These are phyloP conservation scores for Entomobrya multifasciata DNA, from an alignment of 2,888 invertebrate genomes.

Conservation along the genomic window DNA sequence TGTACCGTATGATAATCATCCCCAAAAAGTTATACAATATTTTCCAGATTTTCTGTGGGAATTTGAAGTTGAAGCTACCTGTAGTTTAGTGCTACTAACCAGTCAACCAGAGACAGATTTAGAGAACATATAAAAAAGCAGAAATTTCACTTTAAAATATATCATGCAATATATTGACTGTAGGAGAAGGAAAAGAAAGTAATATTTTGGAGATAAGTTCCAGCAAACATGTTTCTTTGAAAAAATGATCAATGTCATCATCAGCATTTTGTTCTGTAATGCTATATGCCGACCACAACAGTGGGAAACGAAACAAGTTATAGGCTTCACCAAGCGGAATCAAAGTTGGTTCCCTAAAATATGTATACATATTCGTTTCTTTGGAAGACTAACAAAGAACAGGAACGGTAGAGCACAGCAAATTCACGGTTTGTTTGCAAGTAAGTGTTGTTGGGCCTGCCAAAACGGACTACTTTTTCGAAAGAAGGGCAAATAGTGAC, in stretches of 20 bases:
- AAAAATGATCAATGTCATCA: conserved; percentile 43
- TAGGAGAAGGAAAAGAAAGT: neutral
- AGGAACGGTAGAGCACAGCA: neutral
- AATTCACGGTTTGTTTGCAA: neutral
- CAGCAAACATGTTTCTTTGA: conserved; percentile 2
- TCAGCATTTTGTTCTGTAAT: neutral
- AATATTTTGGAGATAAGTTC: conserved; percentile 1
- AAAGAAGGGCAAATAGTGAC: conserved; percentile 19
- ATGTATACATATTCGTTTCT: neutral
- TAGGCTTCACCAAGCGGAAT: neutral
- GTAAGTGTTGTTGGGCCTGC: conserved; percentile 33
- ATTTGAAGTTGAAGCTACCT: neutral
- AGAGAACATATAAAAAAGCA: neutral
- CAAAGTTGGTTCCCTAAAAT: conserved; percentile 23
- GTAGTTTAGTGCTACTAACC: neutral
- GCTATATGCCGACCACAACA: neutral
- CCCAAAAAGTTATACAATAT: too few relatives aligned
- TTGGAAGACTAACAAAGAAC: neutral
- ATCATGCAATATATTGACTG: neutral
- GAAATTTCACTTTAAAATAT: conserved; percentile 40
- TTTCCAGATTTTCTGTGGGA: too few relatives aligned
- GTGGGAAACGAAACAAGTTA: neutral
- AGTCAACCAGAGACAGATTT: neutral
- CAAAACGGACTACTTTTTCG: conserved; percentile 47
- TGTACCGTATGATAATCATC: neutral